Base-by-base conservation (phyloP, 2,113 vertebrate genomes). In the Laticauda colubrina region DNA sequence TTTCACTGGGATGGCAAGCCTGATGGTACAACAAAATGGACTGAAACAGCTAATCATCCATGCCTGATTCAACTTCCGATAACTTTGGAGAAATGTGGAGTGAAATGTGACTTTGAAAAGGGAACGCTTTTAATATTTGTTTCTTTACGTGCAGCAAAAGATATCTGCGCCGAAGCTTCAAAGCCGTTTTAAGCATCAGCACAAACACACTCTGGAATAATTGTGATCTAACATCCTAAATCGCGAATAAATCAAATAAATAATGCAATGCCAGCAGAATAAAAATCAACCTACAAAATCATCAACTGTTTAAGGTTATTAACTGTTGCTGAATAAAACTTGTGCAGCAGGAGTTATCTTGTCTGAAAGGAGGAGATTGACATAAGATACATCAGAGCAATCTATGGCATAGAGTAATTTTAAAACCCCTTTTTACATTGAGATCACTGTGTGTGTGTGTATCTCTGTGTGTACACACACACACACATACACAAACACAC, bases 21-120 rank as follows among this genome's bases (percentile, higher is more conserved):
- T 26, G 93, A 92, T 94, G 55, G 89, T 88, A 89, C 93, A 93
- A 90, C 91, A 89, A 90, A 96, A 96, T 94, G 93, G 51, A 21
- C 51, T 95, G 43, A 91, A 95, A 95, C 53, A 90, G 85, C 59
- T 92, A 92, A 89, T 95, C 88, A 95, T 92, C 69, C 88, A 48
- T 91, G 89, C 56, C 93, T 90, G 86, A 95, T 57, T 29, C 54
- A 87, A 93, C 64, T 92, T 75, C 29, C 14, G 91, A 93, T 48
- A 43, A 94, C 90, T 93, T 93, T 91, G 21, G 24, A 69, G 94
- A 94, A 43, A 85, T 24, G 89, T 92, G 89, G 51, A 20, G 61
- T 95, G 61, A 69, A 69, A 69, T n/a, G 61, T 95, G 61, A 18
- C 10, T 92, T 93, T 89, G 86, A 93, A 81, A 87, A 0, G 85